phyloP scores from a whole-genome alignment of 2,113 vertebrate species.

The Ivindomyrus marchei region DNA sequence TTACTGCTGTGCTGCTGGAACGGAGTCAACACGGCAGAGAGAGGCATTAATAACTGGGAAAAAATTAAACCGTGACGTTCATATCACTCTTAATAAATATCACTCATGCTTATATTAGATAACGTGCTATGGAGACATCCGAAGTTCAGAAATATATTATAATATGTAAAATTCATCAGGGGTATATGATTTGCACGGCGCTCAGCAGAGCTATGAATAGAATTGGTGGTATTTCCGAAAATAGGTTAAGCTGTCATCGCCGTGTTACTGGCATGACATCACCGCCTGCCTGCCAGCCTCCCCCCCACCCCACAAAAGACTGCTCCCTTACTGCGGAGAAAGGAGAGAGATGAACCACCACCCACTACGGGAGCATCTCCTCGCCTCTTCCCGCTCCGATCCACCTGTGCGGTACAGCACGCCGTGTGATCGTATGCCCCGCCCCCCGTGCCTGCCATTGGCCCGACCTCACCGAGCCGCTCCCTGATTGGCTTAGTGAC shows the following conservation, averaged over 20 bases:
- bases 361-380: slow-evolving; percentile 30
- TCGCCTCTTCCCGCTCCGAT: slow-evolving; percentile 25
- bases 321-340: slow-evolving; percentile 42
- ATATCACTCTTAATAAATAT: not conserved
- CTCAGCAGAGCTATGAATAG: slow-evolving; percentile 67
- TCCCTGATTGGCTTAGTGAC: slow-evolving; percentile 11
- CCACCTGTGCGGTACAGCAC: not conserved
- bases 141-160: slow-evolving; percentile 38
- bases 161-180: slow-evolving; percentile 41
- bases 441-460: not conserved
- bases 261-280: slow-evolving; percentile 54
- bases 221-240: slow-evolving; percentile 68
- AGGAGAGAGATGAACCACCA: slow-evolving; percentile 36
- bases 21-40: slow-evolving; percentile 13
- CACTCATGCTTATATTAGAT: not conserved
- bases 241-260: slow-evolving; percentile 68
- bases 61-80: not conserved
- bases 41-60: not conserved
- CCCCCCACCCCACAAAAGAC: slow-evolving; percentile 39
- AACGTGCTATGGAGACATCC: not conserved
- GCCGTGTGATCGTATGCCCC: not conserved
- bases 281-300: slow-evolving; percentile 54
- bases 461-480: not conserved
- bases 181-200: slow-evolving; percentile 59
- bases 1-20: slow-evolving; percentile 2